Conservation (phyloP, 2,888 invertebrate genomes). For the Penaeus monodon region DNA sequence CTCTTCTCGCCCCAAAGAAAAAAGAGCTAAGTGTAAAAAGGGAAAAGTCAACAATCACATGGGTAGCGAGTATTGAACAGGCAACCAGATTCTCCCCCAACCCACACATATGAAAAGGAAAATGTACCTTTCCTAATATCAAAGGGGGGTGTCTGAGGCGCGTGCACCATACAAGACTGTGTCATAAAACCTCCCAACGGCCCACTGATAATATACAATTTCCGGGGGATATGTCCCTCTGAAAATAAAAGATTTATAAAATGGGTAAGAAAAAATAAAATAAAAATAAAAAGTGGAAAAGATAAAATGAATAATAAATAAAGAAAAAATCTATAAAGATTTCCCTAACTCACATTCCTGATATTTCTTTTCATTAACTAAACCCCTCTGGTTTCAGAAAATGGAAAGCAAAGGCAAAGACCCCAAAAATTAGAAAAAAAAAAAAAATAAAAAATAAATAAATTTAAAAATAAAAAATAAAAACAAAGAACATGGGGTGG, state of each 20-base stretch:
- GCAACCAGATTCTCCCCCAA: constrained; percentile 25
- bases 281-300: too few species aligned
- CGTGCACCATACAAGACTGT: constrained; percentile 84
- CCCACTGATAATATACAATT: constrained; percentile 78
- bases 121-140: constrained; percentile 57
- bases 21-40: too few species aligned
- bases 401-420: too few species aligned
- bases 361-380: too few species aligned
- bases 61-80: constrained; percentile 64
- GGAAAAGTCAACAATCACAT: neutral
- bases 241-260: constrained; percentile 71
- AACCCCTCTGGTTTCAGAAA: too few species aligned
- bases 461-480: neutral
- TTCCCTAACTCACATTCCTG: neutral
- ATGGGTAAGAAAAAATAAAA: neutral
- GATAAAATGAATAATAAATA: too few species aligned
- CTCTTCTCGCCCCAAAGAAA: too few species aligned
- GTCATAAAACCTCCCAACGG: constrained; percentile 78
- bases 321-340: too few species aligned
- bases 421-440: too few species aligned
- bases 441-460: too few species aligned
- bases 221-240: constrained; percentile 96
- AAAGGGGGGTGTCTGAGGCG: constrained; percentile 60
- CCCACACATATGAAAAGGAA: constrained; percentile 25
- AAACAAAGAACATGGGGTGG: neutral